Evolutionary conservation across 2,113 vertebrate genomes (phyloP), one percentile per base, ranked within the genome.

Genomic region (Turnix velox): DNA sequence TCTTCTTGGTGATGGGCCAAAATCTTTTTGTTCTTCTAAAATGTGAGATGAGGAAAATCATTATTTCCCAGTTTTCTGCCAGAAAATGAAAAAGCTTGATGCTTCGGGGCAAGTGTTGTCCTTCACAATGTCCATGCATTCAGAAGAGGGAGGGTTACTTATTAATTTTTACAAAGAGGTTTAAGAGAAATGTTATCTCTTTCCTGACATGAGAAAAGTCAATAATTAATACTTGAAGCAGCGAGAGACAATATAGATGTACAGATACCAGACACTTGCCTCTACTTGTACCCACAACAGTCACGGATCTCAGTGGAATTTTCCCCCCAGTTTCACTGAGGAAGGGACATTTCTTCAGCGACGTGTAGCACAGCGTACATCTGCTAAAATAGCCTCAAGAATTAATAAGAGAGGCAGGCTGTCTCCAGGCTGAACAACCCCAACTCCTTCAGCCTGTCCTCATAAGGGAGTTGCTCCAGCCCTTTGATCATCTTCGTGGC

Each of bases 1-100:
- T 68, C 6, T 59, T 68, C 40, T 30, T 40, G 22, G 48, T 85
- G 48, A 59, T 6, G 22, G 12, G 24, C 27, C 22, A 72, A 87
- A 95, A 88, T 37, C 7, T 75, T 90, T 84, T 94, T 82, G 51
- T 82, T 94, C 69, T 91, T 86, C 35, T 87, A 62, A 84, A 51
- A 45, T 35, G 51, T 8, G 67, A 77, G 54, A 58, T 20, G 67
- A 95, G 23, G 16, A 87, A 84, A 65, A 82, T 40, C 20, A 66
- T 92, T 28, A 51, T 51, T 20, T 52, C 62, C 30, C 61, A 77
- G 22, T 91, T 95, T 87, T 68, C 82, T 45, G 63, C 12, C 9
- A 51, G 33, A 91, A 94, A 89, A 37, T 33, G 10, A 71, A 61
- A 61, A 82, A 73, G 37, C 71, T 65, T 12, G 18, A 16, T 49